Evolutionary conservation across 1,140 invertebrate species (phyloP).

Genomic region (Magallana gigas): DNA sequence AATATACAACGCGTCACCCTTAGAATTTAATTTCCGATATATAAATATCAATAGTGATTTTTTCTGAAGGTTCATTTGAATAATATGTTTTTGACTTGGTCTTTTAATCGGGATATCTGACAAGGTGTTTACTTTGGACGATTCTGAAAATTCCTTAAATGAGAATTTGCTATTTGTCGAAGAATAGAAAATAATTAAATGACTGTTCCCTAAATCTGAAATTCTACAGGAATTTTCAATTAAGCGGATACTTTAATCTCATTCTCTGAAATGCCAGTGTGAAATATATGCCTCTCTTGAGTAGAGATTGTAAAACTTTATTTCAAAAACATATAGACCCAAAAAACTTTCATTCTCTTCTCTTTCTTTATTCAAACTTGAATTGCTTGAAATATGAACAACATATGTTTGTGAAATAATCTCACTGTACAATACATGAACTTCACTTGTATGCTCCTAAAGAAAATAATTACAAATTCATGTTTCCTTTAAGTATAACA

Average conservation of each 20-base stretch:
- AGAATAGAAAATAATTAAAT: background rate
- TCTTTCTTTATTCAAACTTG: too few species aligned
- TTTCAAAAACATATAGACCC: too few species aligned
- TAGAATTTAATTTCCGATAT: conserved; percentile 25
- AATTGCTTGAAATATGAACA: too few species aligned
- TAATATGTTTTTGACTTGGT: conserved; percentile 28
- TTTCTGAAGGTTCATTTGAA: conserved; percentile 6
- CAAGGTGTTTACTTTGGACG: background rate
- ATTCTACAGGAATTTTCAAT: conserved; percentile 13
- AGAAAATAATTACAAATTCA: too few species aligned
- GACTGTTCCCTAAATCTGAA: background rate
- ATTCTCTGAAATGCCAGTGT: background rate
- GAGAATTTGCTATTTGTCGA: background rate
- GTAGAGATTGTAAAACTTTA: too few species aligned
- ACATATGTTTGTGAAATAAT: too few species aligned
- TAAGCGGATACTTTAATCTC: background rate
- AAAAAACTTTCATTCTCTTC: too few species aligned
- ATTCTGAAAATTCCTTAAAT: background rate
- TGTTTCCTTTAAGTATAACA: too few species aligned
- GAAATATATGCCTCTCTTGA: too few species aligned
- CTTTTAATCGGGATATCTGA: background rate
- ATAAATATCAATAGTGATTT: conserved; percentile 17
- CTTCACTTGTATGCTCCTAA: too few species aligned
- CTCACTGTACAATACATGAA: too few species aligned
- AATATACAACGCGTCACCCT: conserved; percentile 9